A percentile compares a stretch with the other conserved stretches of the same genome.
phyloP scores from a whole-genome alignment of 1,140 invertebrate species.

The Oscheius sp. region DNA sequence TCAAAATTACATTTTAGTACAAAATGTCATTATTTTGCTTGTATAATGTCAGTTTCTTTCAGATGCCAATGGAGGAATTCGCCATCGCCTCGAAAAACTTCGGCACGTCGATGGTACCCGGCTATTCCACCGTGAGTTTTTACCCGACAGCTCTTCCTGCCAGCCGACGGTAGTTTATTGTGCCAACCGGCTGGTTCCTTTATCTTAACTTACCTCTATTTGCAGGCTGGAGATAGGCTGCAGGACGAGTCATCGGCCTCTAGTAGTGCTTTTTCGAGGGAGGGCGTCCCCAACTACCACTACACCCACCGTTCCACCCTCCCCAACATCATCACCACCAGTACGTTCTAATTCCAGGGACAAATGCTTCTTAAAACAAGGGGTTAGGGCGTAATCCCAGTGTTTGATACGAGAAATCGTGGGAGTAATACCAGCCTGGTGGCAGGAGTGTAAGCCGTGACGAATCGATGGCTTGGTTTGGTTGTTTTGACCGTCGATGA shows the following conservation, averaged over 20 bases:
- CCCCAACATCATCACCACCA: neutral
- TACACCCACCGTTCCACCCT: neutral
- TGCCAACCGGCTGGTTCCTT: too few species aligned
- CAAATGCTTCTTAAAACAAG: too few species aligned
- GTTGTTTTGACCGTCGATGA: too few species aligned
- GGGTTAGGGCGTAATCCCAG: too few species aligned
- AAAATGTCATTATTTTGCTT: too few species aligned
- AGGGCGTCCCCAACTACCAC: neutral
- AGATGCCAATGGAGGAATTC: conserved; percentile 9
- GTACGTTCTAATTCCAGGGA: neutral
- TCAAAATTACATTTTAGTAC: too few species aligned
- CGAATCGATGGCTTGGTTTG: too few species aligned
- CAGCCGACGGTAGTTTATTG: too few species aligned
- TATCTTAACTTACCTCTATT: neutral
- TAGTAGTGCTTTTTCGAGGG: neutral
- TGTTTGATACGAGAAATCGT: too few species aligned
- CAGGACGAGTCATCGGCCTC: neutral
- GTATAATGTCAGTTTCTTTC: neutral
- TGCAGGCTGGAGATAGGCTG: neutral
- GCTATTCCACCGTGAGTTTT: neutral
- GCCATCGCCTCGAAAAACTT: neutral
- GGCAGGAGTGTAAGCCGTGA: too few species aligned
- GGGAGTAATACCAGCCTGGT: too few species aligned
- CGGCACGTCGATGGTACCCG: conserved; percentile 1
- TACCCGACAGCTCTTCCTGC: too few species aligned